Conservation (phyloP, 2,797 vertebrate species). For the Neomorphus geoffroyi region DNA sequence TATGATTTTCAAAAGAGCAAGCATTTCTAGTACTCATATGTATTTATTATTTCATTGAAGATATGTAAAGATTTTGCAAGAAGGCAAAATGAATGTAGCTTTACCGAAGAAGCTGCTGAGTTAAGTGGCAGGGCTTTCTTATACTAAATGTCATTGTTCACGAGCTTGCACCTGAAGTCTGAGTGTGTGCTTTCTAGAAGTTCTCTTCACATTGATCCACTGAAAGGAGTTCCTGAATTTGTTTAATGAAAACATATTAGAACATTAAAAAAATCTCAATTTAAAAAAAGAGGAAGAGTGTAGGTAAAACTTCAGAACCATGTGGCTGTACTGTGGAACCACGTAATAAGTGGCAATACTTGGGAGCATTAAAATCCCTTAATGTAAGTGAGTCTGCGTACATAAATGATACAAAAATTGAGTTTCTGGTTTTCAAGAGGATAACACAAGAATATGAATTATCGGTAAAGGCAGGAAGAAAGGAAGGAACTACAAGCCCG, state of each 20-base stretch:
- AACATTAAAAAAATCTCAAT: background rate
- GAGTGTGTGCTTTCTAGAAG: background rate
- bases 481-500: constrained; percentile 11
- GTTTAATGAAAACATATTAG: background rate
- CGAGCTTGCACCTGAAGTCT: background rate
- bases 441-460: background rate
- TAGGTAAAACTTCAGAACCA: background rate
- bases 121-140: background rate
- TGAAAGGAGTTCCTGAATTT: background rate
- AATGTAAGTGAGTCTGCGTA: background rate
- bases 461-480: background rate
- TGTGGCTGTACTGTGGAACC: background rate
- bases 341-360: background rate
- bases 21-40: background rate
- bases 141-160: background rate
- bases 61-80: background rate
- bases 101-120: background rate
- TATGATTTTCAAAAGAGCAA: background rate
- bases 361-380: background rate
- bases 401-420: background rate
- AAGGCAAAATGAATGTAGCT: background rate
- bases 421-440: background rate
- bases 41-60: background rate
- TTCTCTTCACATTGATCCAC: background rate
- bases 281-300: background rate